Conservation (phyloP, 2,888 invertebrate species). For the Coleophora flavipennella region DNA sequence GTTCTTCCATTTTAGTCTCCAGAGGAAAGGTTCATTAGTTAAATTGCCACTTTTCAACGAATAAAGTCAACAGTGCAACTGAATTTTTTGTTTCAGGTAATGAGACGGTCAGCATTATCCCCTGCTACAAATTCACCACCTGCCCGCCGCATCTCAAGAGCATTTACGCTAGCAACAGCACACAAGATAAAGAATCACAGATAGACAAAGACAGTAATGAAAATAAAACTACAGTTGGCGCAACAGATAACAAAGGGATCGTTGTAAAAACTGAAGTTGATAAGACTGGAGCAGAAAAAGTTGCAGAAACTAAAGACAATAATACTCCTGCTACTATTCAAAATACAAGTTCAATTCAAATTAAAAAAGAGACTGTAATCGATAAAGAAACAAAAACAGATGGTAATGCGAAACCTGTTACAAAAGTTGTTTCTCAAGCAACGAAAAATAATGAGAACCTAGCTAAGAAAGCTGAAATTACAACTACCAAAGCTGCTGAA, state of each 20-base stretch:
- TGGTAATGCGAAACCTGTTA: slow-evolving; percentile 3
- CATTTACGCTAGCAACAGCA: slow-evolving; percentile 14
- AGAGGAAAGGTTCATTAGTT: too few relatives aligned
- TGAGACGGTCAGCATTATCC: slow-evolving; percentile 32
- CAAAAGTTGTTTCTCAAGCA: not conserved
- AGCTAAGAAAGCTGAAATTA: not conserved
- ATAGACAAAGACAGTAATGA: too few relatives aligned
- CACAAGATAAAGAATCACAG: not conserved
- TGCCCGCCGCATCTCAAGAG: slow-evolving; percentile 39
- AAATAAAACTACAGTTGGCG: too few relatives aligned
- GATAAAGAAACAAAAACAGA: slow-evolving; percentile 5
- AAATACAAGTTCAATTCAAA: too few relatives aligned
- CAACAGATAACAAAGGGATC: not conserved
- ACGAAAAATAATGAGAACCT: too few relatives aligned
- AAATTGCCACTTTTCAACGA: too few relatives aligned
- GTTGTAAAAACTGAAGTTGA: not conserved
- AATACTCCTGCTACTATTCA: too few relatives aligned
- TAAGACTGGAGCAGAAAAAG: slow-evolving; percentile 2
- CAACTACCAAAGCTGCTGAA: slow-evolving; percentile 2
- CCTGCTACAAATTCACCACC: slow-evolving; percentile 39
- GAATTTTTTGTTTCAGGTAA: slow-evolving; percentile 31
- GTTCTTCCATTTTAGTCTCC: too few relatives aligned
- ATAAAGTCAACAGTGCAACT: not conserved
- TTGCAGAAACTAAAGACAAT: too few relatives aligned
- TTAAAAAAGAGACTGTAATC: not conserved